These are phyloP conservation scores for Phengaris arion DNA, from an alignment of 2,888 invertebrate species.

Conservation along the genomic window DNA sequence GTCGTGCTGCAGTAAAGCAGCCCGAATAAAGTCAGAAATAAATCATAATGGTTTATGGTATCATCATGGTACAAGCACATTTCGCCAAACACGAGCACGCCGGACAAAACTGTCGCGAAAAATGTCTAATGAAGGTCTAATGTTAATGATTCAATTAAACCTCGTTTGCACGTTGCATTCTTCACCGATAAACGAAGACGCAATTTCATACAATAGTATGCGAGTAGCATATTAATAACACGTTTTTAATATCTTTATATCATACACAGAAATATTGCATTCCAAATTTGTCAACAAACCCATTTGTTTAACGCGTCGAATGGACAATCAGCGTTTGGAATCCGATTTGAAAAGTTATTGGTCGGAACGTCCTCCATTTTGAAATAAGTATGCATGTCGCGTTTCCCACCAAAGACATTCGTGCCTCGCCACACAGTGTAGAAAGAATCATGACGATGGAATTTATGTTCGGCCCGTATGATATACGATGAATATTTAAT, in stretches of 20 bases:
- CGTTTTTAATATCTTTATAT: constrained; percentile 36
- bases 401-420: constrained; percentile 69
- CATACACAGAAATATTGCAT: constrained; percentile 39
- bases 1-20: too few relatives aligned
- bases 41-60: too few relatives aligned
- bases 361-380: constrained; percentile 50
- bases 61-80: too few relatives aligned
- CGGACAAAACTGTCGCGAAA: not conserved
- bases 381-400: constrained; percentile 62
- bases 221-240: constrained; percentile 30
- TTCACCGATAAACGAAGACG: not conserved
- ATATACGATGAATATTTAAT: constrained; percentile 66
- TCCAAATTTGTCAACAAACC: constrained; percentile 60
- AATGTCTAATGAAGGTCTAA: not conserved
- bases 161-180: constrained; percentile 16
- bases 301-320: constrained; percentile 55
- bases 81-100: too few relatives aligned
- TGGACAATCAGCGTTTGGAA: constrained; percentile 55
- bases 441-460: constrained; percentile 74
- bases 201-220: constrained; percentile 31
- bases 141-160: not conserved
- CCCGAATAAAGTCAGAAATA: too few relatives aligned
- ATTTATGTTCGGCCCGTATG: constrained; percentile 59
- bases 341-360: constrained; percentile 48
- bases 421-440: constrained; percentile 70